Evolutionary conservation across 2,797 vertebrate species (phyloP).

Genomic region (Gymnothorax javanicus): DNA sequence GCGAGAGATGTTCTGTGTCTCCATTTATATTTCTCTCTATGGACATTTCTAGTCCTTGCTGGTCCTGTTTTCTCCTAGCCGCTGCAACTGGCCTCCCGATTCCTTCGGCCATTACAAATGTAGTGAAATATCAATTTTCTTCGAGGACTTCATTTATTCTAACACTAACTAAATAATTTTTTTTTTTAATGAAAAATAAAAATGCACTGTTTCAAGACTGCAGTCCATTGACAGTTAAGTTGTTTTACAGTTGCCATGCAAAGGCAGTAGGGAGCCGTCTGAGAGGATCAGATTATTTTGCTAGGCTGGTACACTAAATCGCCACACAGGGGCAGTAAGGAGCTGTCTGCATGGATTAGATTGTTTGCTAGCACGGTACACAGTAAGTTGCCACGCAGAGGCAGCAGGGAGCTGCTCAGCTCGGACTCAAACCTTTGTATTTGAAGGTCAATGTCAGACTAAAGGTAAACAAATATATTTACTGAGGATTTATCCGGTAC

Average conservation of each 20-base stretch:
- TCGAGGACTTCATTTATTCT: background rate
- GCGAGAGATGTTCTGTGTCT: too few species aligned
- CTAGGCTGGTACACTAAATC: background rate
- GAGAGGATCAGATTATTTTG: constrained; percentile 1
- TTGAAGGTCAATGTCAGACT: too few species aligned
- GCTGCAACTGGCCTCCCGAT: too few species aligned
- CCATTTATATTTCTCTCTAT: too few species aligned
- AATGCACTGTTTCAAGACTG: background rate
- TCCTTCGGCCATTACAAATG: too few species aligned
- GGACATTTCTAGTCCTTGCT: too few species aligned
- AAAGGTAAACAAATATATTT: too few species aligned
- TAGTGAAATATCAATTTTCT: background rate
- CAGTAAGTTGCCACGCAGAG: too few species aligned
- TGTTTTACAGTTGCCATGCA: constrained; percentile 8
- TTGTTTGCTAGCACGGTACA: background rate
- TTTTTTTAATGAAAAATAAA: background rate
- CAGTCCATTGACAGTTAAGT: background rate
- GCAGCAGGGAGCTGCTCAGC: too few species aligned
- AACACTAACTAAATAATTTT: background rate
- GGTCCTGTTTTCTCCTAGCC: too few species aligned
- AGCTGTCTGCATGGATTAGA: constrained; percentile 17
- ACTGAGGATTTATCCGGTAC: too few species aligned
- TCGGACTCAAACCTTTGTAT: too few species aligned
- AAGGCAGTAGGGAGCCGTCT: constrained; percentile 30
- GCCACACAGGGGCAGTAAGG: constrained; percentile 31